Base-by-base conservation (phyloP, 2,113 vertebrate genomes). In the Aspidoscelis tigris region DNA sequence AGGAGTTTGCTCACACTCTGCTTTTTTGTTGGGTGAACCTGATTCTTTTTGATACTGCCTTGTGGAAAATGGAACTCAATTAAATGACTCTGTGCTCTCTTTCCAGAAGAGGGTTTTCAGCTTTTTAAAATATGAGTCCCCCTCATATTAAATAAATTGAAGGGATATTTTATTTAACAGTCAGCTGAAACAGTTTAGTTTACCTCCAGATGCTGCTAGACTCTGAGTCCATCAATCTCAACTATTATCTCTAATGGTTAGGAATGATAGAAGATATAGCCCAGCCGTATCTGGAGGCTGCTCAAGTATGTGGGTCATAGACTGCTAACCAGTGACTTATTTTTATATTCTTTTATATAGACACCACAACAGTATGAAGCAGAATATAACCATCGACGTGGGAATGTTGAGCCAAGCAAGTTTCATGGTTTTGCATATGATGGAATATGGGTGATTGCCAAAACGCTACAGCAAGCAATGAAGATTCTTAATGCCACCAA, bases 371-470 rank as follows among this genome's bases (percentile, higher is more conserved):
- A 99, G 71, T 99, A 99, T 8, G 98, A 99, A 94, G 94, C 94
- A 81, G 99, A 99, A 86, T 99, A 99, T 91, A 97, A 97, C 90
- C 96, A 93, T 44, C 98, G 98, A 91, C 96, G 98, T 4, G 97
- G 96, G 26, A 98, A 98, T 76, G 97, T 98, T 75, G 98, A 99
- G 85, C 91, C 98, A 92, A 99, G 98, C 94, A 99, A 99, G 95
- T 99, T 99, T 93, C 98, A 99, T 5, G 99, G 99, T 83, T 99
- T 98, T 41, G 99, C 99, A 82, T 99, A 99, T 5, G 99, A 99
- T 3, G 99, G 98, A 91, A 99, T 99, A 95, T 99, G 99, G 99
- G 99, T 99, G 86, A 99, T 99, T 61, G 99, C 99, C 39, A 98
- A 97, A 94, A 99, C 98, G 0, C 91, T 99, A 43, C 98, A 97